Evolutionary conservation across 1,140 invertebrate species (phyloP).

Genomic region (Cataglyphis hispanica): DNA sequence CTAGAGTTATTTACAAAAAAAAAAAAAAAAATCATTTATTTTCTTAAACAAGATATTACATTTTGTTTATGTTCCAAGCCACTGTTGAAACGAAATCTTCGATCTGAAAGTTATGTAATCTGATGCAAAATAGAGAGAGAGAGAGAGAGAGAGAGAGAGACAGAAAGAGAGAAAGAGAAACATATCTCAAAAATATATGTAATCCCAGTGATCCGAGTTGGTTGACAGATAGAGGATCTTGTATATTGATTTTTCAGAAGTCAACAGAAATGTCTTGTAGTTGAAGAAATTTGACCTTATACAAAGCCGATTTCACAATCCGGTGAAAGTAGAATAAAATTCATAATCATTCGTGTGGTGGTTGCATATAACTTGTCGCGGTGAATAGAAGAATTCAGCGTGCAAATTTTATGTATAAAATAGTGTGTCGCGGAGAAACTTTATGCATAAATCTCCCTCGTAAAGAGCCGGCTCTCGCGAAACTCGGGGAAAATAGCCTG

Average conservation of each 20-base stretch:
- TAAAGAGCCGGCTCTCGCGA: not conserved
- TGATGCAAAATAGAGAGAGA: not conserved
- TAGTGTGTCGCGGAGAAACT: conserved; percentile 5
- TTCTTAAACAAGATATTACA: not conserved
- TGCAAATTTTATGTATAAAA: conserved; percentile 28
- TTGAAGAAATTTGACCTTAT: not conserved
- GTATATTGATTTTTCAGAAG: not conserved
- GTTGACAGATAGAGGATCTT: not conserved
- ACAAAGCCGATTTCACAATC: conserved; percentile 7
- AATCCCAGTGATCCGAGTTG: not conserved
- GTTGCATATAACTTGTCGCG: not conserved
- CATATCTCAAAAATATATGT: not conserved
- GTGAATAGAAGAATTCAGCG: not conserved
- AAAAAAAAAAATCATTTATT: not conserved
- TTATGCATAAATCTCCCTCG: conserved; percentile 19
- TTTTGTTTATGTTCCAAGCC: not conserved
- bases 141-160: no score
- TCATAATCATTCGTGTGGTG: not conserved
- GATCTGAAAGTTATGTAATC: conserved; percentile 9
- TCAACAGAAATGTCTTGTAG: not conserved
- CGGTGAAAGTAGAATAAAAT: conserved; percentile 15
- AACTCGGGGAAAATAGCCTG: not conserved
- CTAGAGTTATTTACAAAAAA: not conserved
- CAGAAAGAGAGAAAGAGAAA: no score
- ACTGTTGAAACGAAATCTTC: not conserved